phyloP scores from a whole-genome alignment of 2,888 invertebrate species.

The Campaea margaritaria region DNA sequence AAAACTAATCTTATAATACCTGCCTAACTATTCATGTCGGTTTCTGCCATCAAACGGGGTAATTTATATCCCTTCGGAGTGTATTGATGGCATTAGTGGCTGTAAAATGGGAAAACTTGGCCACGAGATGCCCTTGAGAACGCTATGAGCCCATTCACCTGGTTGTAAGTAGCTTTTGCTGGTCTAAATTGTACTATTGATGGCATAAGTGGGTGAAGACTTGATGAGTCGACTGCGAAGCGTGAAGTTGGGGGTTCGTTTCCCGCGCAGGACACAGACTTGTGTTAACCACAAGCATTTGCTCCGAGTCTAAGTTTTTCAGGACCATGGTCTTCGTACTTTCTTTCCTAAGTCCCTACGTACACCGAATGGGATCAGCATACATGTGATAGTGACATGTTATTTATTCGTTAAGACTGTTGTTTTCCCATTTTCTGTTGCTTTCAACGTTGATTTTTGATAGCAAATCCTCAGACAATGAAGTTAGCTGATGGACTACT shows the following conservation, averaged over 20 bases:
- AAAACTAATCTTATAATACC: constrained; percentile 43
- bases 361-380: too few relatives aligned
- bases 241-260: too few relatives aligned
- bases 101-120: constrained; percentile 39
- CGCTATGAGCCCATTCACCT: constrained; percentile 17
- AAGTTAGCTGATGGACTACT: constrained; percentile 55
- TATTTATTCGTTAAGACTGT: too few relatives aligned
- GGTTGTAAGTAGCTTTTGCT: constrained; percentile 8
- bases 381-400: too few relatives aligned
- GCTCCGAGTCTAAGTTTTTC: too few relatives aligned
- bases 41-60: constrained; percentile 34
- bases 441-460: constrained; percentile 6
- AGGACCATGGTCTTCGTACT: too few relatives aligned
- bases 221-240: too few relatives aligned
- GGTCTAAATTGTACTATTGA: not conserved
- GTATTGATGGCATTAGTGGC: constrained; percentile 38
- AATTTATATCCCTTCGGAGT: constrained; percentile 36
- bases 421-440: not conserved
- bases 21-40: constrained; percentile 37
- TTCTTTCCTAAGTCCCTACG: too few relatives aligned
- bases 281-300: too few relatives aligned
- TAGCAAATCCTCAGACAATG: constrained; percentile 14
- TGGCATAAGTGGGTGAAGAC: too few relatives aligned
- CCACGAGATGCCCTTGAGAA: constrained; percentile 29
- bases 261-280: too few relatives aligned